Percentiles rank a stretch among this genome's conserved stretches.
These are phyloP conservation scores for Caenorhabditis panamensis DNA, from an alignment of 2,888 invertebrate genomes.

Conservation along the genomic window DNA sequence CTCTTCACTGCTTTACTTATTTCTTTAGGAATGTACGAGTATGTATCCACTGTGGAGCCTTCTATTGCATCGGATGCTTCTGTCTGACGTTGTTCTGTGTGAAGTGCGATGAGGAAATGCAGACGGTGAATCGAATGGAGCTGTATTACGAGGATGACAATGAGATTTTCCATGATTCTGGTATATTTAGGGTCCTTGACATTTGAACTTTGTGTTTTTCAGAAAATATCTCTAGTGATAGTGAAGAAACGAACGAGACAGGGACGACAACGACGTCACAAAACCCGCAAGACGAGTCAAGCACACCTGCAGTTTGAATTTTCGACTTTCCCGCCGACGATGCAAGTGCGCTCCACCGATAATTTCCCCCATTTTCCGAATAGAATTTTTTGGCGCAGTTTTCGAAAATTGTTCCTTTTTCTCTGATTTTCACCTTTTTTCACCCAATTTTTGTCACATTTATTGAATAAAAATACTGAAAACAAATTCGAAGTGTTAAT, in stretches of 20 bases:
- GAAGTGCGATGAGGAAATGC: constrained; percentile 66
- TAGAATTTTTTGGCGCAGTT: constrained; percentile 36
- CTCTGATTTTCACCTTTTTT: constrained; percentile 1
- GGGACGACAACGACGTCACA: not conserved
- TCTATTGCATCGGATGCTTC: constrained; percentile 76
- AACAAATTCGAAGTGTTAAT: not conserved
- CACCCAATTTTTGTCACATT: not conserved
- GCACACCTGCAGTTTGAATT: constrained; percentile 19
- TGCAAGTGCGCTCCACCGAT: constrained; percentile 36
- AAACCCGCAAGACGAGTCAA: not conserved
- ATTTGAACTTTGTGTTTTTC: constrained; percentile 1
- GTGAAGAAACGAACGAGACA: constrained; percentile 8
- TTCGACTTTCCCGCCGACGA: constrained; percentile 11
- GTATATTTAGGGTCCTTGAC: not conserved
- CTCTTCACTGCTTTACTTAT: too few species aligned
- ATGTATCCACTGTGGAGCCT: constrained; percentile 70
- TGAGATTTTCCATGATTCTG: constrained; percentile 34
- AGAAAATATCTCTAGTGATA: constrained; percentile 26
- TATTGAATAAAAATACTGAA: not conserved
- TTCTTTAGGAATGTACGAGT: constrained; percentile 74
- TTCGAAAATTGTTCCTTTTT: constrained; percentile 31
- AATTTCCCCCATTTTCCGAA: constrained; percentile 18
- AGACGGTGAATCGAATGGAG: constrained; percentile 57
- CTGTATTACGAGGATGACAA: constrained; percentile 59
- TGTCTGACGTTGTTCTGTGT: constrained; percentile 53